phyloP scores from a whole-genome alignment of 2,797 vertebrate genomes.

The Rhynchotus rufescens region DNA sequence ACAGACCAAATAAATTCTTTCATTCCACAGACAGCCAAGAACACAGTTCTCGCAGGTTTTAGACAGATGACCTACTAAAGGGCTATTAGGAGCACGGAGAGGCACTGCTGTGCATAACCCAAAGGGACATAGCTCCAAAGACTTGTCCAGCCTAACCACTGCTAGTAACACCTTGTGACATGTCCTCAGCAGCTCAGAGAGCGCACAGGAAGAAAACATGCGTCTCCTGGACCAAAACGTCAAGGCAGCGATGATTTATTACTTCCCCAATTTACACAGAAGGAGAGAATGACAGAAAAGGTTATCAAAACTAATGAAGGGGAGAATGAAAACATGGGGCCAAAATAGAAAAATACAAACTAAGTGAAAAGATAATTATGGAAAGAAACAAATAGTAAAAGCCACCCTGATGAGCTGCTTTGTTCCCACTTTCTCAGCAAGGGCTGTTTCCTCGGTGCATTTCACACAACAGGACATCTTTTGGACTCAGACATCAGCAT shows the following conservation, averaged over 20 bases:
- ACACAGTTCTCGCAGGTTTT: conserved; percentile 32
- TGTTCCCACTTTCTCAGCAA: background rate
- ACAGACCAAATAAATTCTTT: conserved; percentile 49
- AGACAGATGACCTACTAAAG: conserved; percentile 45
- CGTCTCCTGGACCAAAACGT: conserved; percentile 3
- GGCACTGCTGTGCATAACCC: background rate
- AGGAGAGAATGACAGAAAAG: background rate
- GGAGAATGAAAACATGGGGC: background rate
- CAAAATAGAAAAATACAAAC: background rate
- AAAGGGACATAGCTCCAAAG: background rate
- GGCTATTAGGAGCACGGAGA: conserved; percentile 3
- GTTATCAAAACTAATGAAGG: background rate
- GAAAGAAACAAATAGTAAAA: background rate
- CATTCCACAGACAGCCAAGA: conserved; percentile 50
- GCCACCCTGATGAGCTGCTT: background rate
- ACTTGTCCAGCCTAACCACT: background rate
- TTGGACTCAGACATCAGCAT: background rate
- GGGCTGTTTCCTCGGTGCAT: background rate
- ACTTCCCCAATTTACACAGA: background rate
- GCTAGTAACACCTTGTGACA: background rate
- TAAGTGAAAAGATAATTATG: background rate
- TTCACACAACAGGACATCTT: background rate
- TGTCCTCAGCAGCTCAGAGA: conserved; percentile 12
- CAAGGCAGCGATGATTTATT: background rate
- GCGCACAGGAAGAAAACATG: background rate